These are phyloP conservation scores for Anthopleura sola DNA, from an alignment of 64 coral and sea anemone species.

Conservation along the genomic window DNA sequence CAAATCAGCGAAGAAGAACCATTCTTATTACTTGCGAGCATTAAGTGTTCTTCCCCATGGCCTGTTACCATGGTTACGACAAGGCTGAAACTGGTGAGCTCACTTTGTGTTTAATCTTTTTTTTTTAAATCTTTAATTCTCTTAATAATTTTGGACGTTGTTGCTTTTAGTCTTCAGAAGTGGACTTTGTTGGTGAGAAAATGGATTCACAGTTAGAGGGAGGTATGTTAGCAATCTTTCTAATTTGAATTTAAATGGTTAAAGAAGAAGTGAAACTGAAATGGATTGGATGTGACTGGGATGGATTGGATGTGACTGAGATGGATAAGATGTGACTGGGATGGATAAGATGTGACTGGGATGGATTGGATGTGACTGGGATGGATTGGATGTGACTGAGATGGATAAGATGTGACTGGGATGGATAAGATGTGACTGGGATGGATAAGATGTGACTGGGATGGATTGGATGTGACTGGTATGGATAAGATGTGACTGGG, in stretches of 20 bases:
- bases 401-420: no score
- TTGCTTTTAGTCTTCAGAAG: conserved; percentile 62
- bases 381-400: no score
- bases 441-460: no score
- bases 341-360: no score
- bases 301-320: no score
- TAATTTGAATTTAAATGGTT: no score
- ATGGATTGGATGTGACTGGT: no score
- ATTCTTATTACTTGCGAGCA: conserved; percentile 84
- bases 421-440: no score
- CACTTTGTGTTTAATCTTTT: background rate
- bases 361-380: no score
- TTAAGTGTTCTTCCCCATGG: conserved; percentile 98
- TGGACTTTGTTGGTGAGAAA: conserved; percentile 49
- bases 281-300: background rate
- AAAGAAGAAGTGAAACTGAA: background rate
- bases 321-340: no score
- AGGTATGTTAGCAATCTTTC: conserved; percentile 3
- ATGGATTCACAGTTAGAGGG: conserved; percentile 62
- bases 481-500: no score
- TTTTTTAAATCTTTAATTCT: background rate
- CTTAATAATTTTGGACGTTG: no score
- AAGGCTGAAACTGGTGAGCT: conserved; percentile 83
- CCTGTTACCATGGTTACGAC: conserved; percentile 92
- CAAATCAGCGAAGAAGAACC: conserved; percentile 93